Evolutionary conservation across 2,113 vertebrate species (phyloP), one percentile per base, ranked within the genome.

Genomic region (Lota lota): DNA sequence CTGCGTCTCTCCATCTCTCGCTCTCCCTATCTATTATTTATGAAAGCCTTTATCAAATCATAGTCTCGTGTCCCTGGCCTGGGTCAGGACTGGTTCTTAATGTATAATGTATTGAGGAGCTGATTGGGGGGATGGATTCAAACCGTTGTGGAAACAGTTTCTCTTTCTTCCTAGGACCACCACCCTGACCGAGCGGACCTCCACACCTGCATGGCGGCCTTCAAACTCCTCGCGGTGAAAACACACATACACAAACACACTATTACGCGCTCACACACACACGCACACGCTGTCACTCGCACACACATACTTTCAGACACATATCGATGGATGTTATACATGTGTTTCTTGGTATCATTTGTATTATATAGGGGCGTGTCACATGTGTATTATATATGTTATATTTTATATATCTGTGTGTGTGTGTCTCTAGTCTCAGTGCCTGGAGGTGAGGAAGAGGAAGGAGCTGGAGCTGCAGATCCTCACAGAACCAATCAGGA

Each of bases 381-480:
- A 24, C 24, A 24, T 24, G 24, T 24, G 2, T 24, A 24, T 24
- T 2, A 24, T 24, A 24, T 24, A 24, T 2, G 24, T 51, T 1
- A 24, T 24, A 24, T 24, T 24, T 2, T 1, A 51, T 51, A 11
- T 51, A 16, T 51, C 2, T 16, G 16, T 51, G 11, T 16, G 11
- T 51, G 1, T 58, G 19, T 73, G 50, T 66, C 19, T 47, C 51
- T 80, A 99, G 97, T 88, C 92, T 24, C 93, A 96, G 24, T 99
- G 97, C 87, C 95, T 94, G 87, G 95, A 96, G 66, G 92, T 98
- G 60, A 93, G 97, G 79, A 99, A 98, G 69, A 91, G 94, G 84
- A 99, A 98, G 80, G 95, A 97, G 58, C 90, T 98, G 54, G 97
- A 98, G 76, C 76, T 98, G 56, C 97, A 99, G 79, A 97, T 99